A percentile compares a stretch with the other conserved stretches of the same genome.
phyloP scores from a whole-genome alignment of 1,140 invertebrate species.

The Anastrepha obliqua region DNA sequence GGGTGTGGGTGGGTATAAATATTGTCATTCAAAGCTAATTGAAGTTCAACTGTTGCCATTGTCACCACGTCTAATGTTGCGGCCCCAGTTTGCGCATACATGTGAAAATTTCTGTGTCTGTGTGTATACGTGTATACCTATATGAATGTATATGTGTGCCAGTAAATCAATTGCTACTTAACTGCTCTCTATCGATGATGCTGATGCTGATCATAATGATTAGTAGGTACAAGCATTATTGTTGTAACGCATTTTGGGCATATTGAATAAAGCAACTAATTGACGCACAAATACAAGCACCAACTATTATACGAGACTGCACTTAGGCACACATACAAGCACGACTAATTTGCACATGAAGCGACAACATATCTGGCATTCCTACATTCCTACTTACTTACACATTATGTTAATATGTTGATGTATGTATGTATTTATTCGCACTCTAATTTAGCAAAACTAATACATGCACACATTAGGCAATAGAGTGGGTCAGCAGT shows the following conservation, averaged over 20 bases:
- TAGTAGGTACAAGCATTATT: background rate
- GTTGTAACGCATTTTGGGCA: background rate
- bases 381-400: too few species aligned
- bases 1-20: too few species aligned
- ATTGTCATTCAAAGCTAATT: background rate
- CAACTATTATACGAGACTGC: background rate
- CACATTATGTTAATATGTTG: background rate
- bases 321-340: background rate
- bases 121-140: background rate
- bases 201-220: background rate
- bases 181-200: background rate
- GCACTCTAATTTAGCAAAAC: background rate
- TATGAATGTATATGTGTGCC: background rate
- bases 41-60: background rate
- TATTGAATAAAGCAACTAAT: constrained; percentile 16
- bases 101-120: too few species aligned
- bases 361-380: too few species aligned
- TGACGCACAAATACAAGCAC: background rate
- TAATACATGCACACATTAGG: background rate
- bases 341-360: background rate
- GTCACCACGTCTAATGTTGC: too few species aligned
- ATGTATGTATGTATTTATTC: background rate
- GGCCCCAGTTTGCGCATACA: background rate
- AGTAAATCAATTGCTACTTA: constrained; percentile 1
- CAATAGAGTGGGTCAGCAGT: background rate